These are phyloP conservation scores for Anhinga rufa DNA, from an alignment of 2,113 vertebrate genomes.

Conservation along the genomic window DNA sequence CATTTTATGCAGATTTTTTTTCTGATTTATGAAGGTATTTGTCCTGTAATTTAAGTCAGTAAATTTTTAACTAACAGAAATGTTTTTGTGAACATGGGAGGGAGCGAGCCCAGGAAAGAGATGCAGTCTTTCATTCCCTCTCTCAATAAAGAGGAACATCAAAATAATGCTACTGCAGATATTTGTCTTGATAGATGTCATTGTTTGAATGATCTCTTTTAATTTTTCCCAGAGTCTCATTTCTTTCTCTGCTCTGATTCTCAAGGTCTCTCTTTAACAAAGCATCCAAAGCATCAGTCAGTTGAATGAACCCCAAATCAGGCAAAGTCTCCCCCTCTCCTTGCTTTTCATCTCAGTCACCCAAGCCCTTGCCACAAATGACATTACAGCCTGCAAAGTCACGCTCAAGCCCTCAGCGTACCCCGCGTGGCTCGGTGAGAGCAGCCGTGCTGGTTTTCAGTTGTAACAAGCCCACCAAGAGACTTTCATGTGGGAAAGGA, in stretches of 20 bases:
- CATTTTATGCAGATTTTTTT: not conserved
- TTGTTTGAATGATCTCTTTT: not conserved
- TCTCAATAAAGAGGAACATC: not conserved
- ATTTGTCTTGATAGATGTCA: not conserved
- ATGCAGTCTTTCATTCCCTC: not conserved
- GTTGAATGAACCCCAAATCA: not conserved
- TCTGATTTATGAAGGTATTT: not conserved
- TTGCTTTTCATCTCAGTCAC: not conserved
- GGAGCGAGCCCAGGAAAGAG: not conserved
- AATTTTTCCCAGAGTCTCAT: not conserved
- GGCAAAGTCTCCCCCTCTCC: not conserved
- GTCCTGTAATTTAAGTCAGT: not conserved
- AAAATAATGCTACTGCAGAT: not conserved
- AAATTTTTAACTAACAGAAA: not conserved
- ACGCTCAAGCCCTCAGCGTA: rapidly evolving
- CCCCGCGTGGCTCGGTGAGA: not conserved
- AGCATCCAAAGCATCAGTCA: not conserved
- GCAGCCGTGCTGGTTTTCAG: not conserved
- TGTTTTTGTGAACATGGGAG: not conserved
- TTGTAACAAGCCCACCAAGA: not conserved
- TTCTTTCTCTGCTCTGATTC: not conserved
- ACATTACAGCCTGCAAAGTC: slow-evolving; percentile 6
- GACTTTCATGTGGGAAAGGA: not conserved
- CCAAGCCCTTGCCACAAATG: not conserved
- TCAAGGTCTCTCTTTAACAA: not conserved